A percentile compares a stretch with the other conserved stretches of the same genome.
phyloP scores from a whole-genome alignment of 1,140 invertebrate genomes.

The Calliopsis andreniformis region DNA sequence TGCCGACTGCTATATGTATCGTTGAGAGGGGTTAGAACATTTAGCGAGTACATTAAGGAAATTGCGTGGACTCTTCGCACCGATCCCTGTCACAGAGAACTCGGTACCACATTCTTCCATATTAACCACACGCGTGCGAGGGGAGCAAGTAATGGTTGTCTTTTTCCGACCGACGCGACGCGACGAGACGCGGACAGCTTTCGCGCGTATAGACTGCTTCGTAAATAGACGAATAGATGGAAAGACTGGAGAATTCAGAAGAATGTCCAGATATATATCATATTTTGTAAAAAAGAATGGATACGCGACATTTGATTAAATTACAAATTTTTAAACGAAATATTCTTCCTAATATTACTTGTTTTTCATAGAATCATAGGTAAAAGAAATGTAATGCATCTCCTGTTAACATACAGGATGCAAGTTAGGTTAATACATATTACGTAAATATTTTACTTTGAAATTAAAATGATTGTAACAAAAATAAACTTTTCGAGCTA shows the following conservation, averaged over 20 bases:
- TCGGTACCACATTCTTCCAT: conserved; percentile 47
- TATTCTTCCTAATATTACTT: too few species aligned
- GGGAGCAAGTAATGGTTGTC: conserved; percentile 41
- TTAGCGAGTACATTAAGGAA: conserved; percentile 81
- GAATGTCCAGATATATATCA: not conserved
- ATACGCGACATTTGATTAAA: not conserved
- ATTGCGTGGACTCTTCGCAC: conserved; percentile 75
- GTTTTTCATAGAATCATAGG: too few species aligned
- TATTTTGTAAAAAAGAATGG: too few species aligned
- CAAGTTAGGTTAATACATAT: too few species aligned
- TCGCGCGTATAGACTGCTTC: not conserved
- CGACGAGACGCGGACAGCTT: not conserved
- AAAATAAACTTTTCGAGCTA: too few species aligned
- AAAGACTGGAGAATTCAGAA: not conserved
- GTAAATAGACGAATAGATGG: not conserved
- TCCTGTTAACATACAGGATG: too few species aligned
- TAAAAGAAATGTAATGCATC: too few species aligned
- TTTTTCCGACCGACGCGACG: conserved; percentile 27
- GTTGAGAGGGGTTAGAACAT: conserved; percentile 63
- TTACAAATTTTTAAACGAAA: not conserved
- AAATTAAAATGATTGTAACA: too few species aligned
- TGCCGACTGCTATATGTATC: conserved; percentile 45
- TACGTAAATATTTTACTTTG: too few species aligned
- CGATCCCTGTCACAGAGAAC: conserved; percentile 50
- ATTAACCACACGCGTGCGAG: conserved; percentile 56